These are phyloP conservation scores for Callipepla squamata DNA, from an alignment of 2,113 vertebrate genomes.

Conservation along the genomic window DNA sequence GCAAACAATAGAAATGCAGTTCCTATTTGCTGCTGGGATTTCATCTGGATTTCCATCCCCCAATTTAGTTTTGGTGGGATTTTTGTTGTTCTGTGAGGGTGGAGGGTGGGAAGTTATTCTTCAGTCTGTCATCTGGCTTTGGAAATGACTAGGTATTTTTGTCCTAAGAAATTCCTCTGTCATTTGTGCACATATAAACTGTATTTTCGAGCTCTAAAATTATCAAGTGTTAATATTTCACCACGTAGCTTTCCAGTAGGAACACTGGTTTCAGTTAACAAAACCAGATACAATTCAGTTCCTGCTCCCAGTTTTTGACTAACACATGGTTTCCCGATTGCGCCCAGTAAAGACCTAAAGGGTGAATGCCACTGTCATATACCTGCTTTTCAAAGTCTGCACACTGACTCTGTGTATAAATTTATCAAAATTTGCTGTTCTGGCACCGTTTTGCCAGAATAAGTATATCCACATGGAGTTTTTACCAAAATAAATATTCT, in stretches of 20 bases:
- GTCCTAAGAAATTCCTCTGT: conserved; percentile 6
- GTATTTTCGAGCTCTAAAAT: conserved; percentile 43
- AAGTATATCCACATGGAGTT: conserved; percentile 14
- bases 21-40: background rate
- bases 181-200: background rate
- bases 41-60: background rate
- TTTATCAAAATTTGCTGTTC: conserved; percentile 8
- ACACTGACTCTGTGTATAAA: background rate
- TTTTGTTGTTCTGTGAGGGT: background rate
- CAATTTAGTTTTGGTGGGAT: background rate
- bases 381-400: background rate
- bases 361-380: background rate
- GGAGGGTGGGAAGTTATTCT: background rate
- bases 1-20: background rate
- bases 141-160: conserved; percentile 7
- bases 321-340: background rate
- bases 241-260: background rate
- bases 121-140: conserved; percentile 37
- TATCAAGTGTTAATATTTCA: conserved; percentile 27
- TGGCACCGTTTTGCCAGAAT: conserved; percentile 18
- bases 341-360: background rate
- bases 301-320: background rate
- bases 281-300: background rate
- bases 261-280: conserved; percentile 34
- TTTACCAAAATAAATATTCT: conserved; percentile 56